Conservation (phyloP, 2,888 invertebrate genomes). For the Agrotis segetum region DNA sequence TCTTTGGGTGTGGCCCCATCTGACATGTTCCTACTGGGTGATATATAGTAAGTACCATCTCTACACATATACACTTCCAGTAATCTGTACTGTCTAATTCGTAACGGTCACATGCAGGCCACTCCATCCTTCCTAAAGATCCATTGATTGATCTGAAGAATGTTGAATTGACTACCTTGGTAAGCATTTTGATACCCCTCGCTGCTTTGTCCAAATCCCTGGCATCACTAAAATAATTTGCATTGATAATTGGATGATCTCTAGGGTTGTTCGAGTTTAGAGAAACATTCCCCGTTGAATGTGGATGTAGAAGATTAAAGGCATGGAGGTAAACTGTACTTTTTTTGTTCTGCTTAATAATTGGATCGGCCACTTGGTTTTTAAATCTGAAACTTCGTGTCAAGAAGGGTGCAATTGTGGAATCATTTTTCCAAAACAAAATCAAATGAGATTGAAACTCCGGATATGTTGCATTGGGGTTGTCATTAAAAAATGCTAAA, state of each 20-base stretch:
- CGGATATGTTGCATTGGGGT: conserved; percentile 74
- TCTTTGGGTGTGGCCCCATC: conserved; percentile 87
- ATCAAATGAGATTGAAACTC: conserved; percentile 75
- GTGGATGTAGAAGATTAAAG: conserved; percentile 85
- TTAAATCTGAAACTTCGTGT: conserved; percentile 62
- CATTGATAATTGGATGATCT: conserved; percentile 75
- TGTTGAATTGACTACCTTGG: conserved; percentile 67
- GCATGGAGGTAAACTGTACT: conserved; percentile 74
- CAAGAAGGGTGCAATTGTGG: neutral
- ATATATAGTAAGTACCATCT: conserved; percentile 88
- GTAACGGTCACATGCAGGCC: conserved; percentile 70
- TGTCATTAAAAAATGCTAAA: conserved; percentile 70
- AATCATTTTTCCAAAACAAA: conserved; percentile 75
- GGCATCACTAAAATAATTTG: conserved; percentile 89
- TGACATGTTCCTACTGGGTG: conserved; percentile 93
- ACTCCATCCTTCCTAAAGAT: conserved; percentile 69
- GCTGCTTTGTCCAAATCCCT: conserved; percentile 85
- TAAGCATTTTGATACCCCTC: conserved; percentile 74
- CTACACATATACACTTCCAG: conserved; percentile 82
- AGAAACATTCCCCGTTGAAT: conserved; percentile 89
- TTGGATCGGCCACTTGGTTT: conserved; percentile 50
- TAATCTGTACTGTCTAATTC: conserved; percentile 71
- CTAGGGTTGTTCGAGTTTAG: conserved; percentile 90
- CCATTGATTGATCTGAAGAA: conserved; percentile 44
- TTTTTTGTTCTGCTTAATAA: conserved; percentile 69